These are phyloP conservation scores for silkworm (Bombyx mori) DNA, from an alignment of 1,140 invertebrate species.

Conservation along the genomic window ASM3026992v2 NC_085128.1:6423501-6424000, in stretches of 20 bases:
- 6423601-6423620: not conserved
- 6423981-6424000: conserved; percentile 7
- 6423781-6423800: conserved; percentile 5
- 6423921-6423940: conserved; percentile 8
- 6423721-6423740: conserved; percentile 36
- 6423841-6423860: conserved; percentile 20
- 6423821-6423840: conserved; percentile 15
- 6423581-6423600: not conserved
- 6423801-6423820: conserved; percentile 21
- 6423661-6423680: conserved; percentile 36
- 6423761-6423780: conserved; percentile 19
- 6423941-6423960: conserved; percentile 4
- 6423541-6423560: conserved; percentile 5
- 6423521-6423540: not conserved
- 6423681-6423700: conserved; percentile 38
- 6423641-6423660: conserved; percentile 4
- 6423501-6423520: not conserved
- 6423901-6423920: conserved; percentile 22
- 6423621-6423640: conserved; percentile 1
- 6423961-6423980: conserved; percentile 7
- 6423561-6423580: conserved; percentile 27
- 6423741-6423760: conserved; percentile 46
- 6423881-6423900: conserved; percentile 27
- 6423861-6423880: conserved; percentile 18
- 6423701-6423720: conserved; percentile 33